phyloP scores from a whole-genome alignment of 2,888 invertebrate genomes.

The Sesia bembeciformis region DNA sequence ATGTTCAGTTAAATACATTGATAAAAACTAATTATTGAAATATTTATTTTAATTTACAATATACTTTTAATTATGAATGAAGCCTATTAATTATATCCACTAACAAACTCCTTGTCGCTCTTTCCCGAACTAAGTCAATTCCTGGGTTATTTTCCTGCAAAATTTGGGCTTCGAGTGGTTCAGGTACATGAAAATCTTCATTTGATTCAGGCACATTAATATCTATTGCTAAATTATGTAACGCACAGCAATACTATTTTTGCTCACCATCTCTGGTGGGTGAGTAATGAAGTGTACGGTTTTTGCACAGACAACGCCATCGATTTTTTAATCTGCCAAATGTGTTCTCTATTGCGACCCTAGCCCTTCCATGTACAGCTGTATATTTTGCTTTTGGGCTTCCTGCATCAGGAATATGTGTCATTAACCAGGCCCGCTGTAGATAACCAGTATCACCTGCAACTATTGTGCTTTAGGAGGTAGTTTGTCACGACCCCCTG shows the following conservation, averaged over 20 bases:
- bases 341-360: slow-evolving; percentile 15
- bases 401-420: slow-evolving; percentile 13
- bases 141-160: not conserved
- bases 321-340: slow-evolving; percentile 16
- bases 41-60: too few species aligned
- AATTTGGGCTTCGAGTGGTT: not conserved
- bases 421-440: slow-evolving; percentile 18
- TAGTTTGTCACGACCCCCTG: too few species aligned
- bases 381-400: slow-evolving; percentile 11
- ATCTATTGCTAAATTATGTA: slow-evolving; percentile 15
- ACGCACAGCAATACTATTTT: slow-evolving; percentile 16
- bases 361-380: slow-evolving; percentile 6
- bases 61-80: not conserved
- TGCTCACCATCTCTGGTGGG: too few species aligned
- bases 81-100: slow-evolving; percentile 1
- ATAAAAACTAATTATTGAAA: not conserved
- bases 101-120: not conserved
- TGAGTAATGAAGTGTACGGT: slow-evolving; percentile 15
- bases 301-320: slow-evolving; percentile 17
- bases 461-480: too few species aligned
- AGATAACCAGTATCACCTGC: slow-evolving; percentile 20
- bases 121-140: not conserved
- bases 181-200: not conserved
- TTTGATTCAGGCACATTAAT: slow-evolving; percentile 4
- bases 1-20: not conserved